Percentiles rank a stretch among this genome's conserved stretches.
phyloP scores from a whole-genome alignment of 2,113 vertebrate species.

The Cacatua alba region DNA sequence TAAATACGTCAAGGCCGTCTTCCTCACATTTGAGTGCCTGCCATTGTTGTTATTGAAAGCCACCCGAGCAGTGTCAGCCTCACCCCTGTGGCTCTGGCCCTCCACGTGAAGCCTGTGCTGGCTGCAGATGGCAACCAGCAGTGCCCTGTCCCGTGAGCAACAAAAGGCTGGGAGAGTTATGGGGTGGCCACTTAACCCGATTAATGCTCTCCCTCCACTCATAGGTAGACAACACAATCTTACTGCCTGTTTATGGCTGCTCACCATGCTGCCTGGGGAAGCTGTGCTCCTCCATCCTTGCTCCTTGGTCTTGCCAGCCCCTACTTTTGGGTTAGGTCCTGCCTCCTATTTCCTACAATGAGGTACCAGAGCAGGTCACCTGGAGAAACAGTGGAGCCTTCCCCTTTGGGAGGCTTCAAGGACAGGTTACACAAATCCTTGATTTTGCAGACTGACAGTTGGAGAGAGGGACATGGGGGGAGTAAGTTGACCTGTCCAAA shows the following conservation, averaged over 20 bases:
- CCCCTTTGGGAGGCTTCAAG: not conserved
- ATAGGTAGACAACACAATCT: not conserved
- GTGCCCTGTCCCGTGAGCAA: not conserved
- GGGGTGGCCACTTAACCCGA: not conserved
- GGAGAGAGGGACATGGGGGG: not conserved
- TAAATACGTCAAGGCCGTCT: not conserved
- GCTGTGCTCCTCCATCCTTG: not conserved
- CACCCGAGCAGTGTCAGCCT: not conserved
- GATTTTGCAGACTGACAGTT: not conserved
- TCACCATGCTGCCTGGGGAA: not conserved
- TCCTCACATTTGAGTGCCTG: slow-evolving; percentile 9
- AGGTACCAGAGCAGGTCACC: not conserved
- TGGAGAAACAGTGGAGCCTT: not conserved
- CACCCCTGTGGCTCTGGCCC: not conserved
- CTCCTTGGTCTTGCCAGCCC: not conserved
- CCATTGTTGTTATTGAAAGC: slow-evolving; percentile 13
- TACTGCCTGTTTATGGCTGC: not conserved
- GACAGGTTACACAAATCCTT: not conserved
- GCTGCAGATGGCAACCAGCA: slow-evolving; percentile 32
- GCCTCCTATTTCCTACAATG: not conserved
- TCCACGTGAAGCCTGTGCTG: not conserved
- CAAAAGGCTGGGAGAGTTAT: not conserved
- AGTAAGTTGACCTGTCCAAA: not conserved
- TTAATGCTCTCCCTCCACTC: not conserved
- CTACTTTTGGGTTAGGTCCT: not conserved